Evolutionary conservation across 2,113 vertebrate genomes (phyloP).

Genomic region (Gambusia affinis): DNA sequence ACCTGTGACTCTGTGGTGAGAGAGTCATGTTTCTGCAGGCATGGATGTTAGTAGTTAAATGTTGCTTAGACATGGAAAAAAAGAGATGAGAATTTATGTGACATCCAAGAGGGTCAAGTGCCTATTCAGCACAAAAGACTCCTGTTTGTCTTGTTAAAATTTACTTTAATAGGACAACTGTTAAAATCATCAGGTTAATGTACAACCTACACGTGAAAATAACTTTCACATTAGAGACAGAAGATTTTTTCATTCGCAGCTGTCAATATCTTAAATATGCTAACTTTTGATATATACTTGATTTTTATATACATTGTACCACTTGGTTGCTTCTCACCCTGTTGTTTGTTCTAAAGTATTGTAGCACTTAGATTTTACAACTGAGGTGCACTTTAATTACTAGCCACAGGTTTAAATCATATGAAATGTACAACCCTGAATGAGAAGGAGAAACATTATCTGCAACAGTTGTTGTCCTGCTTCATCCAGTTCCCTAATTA

Average conservation of each 20-base stretch:
- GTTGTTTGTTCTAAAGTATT: not conserved
- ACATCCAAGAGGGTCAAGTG: not conserved
- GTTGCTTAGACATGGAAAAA: not conserved
- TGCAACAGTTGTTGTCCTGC: conserved; percentile 34
- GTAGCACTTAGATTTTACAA: not conserved
- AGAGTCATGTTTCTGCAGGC: conserved; percentile 61
- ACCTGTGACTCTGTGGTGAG: conserved; percentile 69
- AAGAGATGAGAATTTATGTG: conserved; percentile 6
- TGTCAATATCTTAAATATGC: not conserved
- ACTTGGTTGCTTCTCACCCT: not conserved
- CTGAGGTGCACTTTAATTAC: not conserved
- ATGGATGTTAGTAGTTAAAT: conserved; percentile 3
- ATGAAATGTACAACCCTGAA: not conserved
- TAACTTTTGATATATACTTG: not conserved
- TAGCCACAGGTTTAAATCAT: not conserved
- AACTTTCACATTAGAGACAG: not conserved
- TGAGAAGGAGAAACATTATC: conserved; percentile 19
- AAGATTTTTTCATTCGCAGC: not conserved
- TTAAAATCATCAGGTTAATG: not conserved
- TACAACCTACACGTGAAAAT: not conserved
- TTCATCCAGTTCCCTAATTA: conserved; percentile 46
- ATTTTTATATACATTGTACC: not conserved
- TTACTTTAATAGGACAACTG: not conserved
- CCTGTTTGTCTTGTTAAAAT: not conserved
- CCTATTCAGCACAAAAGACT: not conserved